phyloP scores from a whole-genome alignment of 2,888 invertebrate species.

The Chloromyia formosa region DNA sequence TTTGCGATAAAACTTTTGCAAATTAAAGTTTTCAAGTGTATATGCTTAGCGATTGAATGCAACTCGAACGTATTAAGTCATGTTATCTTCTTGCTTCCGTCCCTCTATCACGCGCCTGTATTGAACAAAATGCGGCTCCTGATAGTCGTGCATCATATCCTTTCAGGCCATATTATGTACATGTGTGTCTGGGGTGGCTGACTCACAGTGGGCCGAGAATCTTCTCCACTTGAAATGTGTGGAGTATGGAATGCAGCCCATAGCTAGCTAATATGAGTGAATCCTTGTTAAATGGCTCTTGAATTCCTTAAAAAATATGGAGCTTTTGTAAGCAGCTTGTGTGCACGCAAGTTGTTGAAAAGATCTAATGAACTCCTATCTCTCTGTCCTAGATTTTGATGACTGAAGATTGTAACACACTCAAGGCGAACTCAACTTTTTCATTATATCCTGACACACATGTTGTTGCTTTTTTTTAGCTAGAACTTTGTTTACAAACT shows the following conservation, averaged over 20 bases:
- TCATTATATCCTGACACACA: neutral
- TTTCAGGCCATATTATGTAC: too few relatives aligned
- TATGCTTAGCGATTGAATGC: conserved; percentile 1
- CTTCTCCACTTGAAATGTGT: neutral
- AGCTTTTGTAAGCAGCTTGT: neutral
- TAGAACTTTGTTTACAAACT: too few relatives aligned
- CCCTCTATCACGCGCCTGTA: neutral
- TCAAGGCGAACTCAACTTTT: neutral
- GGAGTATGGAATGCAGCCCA: neutral
- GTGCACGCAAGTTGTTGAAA: conserved; percentile 7
- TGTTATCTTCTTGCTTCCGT: neutral
- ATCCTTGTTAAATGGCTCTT: neutral
- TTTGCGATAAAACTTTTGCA: conserved; percentile 33
- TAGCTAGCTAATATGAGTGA: neutral
- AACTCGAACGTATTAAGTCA: neutral
- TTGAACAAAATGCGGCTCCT: too few relatives aligned
- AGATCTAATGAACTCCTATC: neutral
- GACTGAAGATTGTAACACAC: neutral
- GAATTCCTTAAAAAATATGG: conserved; percentile 3
- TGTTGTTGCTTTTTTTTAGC: too few relatives aligned
- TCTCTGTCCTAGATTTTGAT: conserved; percentile 3
- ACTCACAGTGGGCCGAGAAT: neutral
- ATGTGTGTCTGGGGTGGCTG: too few relatives aligned
- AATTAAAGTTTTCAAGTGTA: conserved; percentile 33
- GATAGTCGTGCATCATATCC: too few relatives aligned